phyloP scores from a whole-genome alignment of 2,113 vertebrate genomes.

The Phalacrocorax carbo region DNA sequence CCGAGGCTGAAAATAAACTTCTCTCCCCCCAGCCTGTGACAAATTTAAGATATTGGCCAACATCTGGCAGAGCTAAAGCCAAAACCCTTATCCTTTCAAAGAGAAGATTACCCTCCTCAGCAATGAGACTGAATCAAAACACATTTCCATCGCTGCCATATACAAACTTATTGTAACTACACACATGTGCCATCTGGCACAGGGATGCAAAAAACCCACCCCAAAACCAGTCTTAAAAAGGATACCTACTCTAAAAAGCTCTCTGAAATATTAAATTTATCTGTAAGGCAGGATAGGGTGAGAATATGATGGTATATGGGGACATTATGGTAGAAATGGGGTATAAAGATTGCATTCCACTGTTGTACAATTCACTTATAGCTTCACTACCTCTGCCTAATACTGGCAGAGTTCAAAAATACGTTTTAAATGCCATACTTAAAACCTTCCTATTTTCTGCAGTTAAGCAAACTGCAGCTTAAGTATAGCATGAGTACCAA shows the following conservation, averaged over 20 bases:
- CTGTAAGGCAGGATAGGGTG: not conserved
- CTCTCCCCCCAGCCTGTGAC: not conserved
- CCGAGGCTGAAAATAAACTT: not conserved
- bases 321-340: not conserved
- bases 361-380: not conserved
- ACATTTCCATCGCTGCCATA: not conserved
- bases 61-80: not conserved
- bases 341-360: not conserved
- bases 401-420: too few species aligned
- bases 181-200: not conserved
- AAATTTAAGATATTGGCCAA: not conserved
- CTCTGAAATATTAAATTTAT: not conserved
- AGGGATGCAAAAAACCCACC: not conserved
- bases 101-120: not conserved
- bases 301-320: not conserved
- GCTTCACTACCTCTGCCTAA: not conserved
- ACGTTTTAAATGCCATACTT: too few species aligned
- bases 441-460: not conserved
- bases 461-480: not conserved
- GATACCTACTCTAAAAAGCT: not conserved
- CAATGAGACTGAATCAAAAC: not conserved
- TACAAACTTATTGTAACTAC: not conserved
- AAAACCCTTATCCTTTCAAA: not conserved
- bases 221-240: not conserved
- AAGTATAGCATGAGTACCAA: not conserved